Evolutionary conservation across 2,888 invertebrate species (phyloP).

Genomic region (Hydrotaea cyrtoneurina): DNA sequence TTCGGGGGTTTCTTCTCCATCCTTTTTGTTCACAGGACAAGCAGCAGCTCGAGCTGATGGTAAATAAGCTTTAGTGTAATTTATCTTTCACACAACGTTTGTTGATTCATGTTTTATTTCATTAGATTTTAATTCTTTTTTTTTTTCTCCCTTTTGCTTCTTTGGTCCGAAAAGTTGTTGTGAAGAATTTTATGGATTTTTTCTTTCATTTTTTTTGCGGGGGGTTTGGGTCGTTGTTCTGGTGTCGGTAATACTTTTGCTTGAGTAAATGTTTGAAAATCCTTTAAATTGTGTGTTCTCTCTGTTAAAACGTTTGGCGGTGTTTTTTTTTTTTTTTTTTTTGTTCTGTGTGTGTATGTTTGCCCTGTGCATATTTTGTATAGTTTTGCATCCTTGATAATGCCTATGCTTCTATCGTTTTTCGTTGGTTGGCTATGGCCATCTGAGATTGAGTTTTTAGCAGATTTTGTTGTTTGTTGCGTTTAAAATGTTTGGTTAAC

Average conservation of each 20-base stretch:
- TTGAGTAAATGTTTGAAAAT: conserved; percentile 56
- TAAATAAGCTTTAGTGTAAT: conserved; percentile 53
- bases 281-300: conserved; percentile 39
- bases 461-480: neutral
- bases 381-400: neutral
- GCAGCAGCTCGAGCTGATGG: conserved; percentile 13
- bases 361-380: neutral
- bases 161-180: conserved; percentile 12
- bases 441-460: neutral
- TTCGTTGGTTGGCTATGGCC: neutral
- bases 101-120: conserved; percentile 62
- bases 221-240: neutral
- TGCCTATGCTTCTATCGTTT: neutral
- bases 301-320: neutral
- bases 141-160: conserved; percentile 1
- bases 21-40: neutral
- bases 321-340: no score
- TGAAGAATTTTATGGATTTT: neutral
- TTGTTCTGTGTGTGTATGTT: neutral
- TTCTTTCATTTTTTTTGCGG: neutral
- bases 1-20: neutral
- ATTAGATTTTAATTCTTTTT: conserved; percentile 61
- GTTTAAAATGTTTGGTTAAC: conserved; percentile 10
- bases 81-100: conserved; percentile 62
- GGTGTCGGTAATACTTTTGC: conserved; percentile 40